These are phyloP conservation scores for Macrophya alboannulata DNA, from an alignment of 2,888 invertebrate species.

Conservation along the genomic window DNA sequence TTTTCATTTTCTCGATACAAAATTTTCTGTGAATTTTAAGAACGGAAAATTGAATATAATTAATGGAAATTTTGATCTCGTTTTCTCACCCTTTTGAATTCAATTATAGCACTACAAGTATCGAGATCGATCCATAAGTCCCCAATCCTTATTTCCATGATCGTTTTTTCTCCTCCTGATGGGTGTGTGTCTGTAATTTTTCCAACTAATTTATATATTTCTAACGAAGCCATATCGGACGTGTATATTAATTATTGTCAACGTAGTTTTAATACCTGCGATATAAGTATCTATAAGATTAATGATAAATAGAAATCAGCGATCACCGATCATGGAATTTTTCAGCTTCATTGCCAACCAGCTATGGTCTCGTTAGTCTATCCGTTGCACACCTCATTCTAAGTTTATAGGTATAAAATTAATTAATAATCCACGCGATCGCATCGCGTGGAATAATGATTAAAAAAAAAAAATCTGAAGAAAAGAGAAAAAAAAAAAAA, in stretches of 20 bases:
- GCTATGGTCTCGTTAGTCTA: background rate
- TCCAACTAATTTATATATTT: background rate
- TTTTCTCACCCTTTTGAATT: background rate
- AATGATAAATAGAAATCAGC: constrained; percentile 11
- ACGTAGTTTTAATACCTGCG: background rate
- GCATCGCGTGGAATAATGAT: constrained; percentile 49
- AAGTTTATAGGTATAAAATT: background rate
- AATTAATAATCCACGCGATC: constrained; percentile 36
- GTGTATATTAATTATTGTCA: background rate
- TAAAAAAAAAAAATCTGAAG: background rate
- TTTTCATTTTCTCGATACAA: background rate
- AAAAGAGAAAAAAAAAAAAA: background rate
- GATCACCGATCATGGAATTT: constrained; percentile 22
- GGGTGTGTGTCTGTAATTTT: background rate
- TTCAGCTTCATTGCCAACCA: constrained; percentile 41
- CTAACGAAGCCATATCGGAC: background rate
- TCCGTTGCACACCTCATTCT: background rate
- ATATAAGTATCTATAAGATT: background rate
- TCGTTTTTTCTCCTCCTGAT: background rate
- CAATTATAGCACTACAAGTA: background rate
- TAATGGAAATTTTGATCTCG: background rate
- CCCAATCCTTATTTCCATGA: background rate
- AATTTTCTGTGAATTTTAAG: background rate
- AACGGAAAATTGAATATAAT: background rate
- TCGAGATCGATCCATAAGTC: background rate